A percentile compares a stretch with the other conserved stretches of the same genome.
phyloP scores from a whole-genome alignment of 2,888 invertebrate species.

The Osmoderma eremita region DNA sequence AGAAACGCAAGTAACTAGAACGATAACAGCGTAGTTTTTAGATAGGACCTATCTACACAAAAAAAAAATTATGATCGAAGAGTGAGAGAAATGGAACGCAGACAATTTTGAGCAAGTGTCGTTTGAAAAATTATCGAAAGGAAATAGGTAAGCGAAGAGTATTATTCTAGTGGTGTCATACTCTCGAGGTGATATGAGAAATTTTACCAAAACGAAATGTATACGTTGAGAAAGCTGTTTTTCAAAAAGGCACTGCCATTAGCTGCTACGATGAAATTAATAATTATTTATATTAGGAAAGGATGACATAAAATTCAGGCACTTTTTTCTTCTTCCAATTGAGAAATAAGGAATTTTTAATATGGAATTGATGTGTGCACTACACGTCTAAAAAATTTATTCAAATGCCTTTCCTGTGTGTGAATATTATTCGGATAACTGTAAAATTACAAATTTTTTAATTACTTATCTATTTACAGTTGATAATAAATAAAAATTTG shows the following conservation, averaged over 20 bases:
- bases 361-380: constrained; percentile 4
- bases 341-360: constrained; percentile 1
- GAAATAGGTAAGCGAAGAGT: constrained; percentile 10
- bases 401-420: no score
- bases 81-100: neutral
- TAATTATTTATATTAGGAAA: neutral
- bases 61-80: neutral
- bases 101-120: constrained; percentile 22
- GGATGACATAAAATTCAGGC: constrained; percentile 22
- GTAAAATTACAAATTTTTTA: no score
- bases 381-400: neutral
- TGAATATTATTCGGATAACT: no score
- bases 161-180: neutral
- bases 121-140: neutral
- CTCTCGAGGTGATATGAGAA: no score
- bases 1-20: neutral
- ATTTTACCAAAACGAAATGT: no score
- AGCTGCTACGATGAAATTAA: constrained; percentile 23
- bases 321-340: constrained; percentile 25
- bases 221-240: neutral
- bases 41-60: constrained; percentile 1
- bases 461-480: no score
- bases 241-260: constrained; percentile 33
- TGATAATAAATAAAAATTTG: no score
- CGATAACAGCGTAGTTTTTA: neutral